phyloP scores from a whole-genome alignment of 2,113 vertebrate genomes.

The Condylura cristata region DNA sequence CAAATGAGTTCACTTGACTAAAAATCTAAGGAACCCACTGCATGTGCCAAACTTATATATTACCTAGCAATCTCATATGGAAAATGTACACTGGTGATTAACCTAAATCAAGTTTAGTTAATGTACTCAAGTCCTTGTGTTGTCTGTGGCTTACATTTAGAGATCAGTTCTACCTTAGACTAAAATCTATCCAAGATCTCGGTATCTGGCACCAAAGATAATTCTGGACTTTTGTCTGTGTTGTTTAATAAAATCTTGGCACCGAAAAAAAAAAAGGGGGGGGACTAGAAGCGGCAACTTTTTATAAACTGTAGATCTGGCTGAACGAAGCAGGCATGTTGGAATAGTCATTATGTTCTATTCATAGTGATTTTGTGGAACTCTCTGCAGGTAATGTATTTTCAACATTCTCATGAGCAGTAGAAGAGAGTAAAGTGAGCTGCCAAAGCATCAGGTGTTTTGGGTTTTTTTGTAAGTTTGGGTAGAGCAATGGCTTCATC shows the following conservation, averaged over 20 bases:
- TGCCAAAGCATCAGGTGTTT: slow-evolving; percentile 8
- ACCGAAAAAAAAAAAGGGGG: no score
- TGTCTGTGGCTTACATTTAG: slow-evolving; percentile 45
- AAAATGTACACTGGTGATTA: slow-evolving; percentile 81
- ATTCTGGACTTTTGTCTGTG: slow-evolving; percentile 68
- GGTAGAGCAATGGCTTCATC: slow-evolving; percentile 22
- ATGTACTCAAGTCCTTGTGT: slow-evolving; percentile 72
- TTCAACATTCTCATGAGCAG: neutral
- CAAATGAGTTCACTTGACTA: slow-evolving; percentile 48
- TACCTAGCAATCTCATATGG: slow-evolving; percentile 82
- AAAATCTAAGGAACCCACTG: slow-evolving; percentile 69
- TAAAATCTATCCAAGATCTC: slow-evolving; percentile 33
- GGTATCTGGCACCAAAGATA: slow-evolving; percentile 41
- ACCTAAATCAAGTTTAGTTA: slow-evolving; percentile 74
- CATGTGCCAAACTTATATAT: slow-evolving; percentile 79
- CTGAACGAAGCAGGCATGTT: slow-evolving; percentile 33
- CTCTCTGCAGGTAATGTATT: slow-evolving; percentile 39
- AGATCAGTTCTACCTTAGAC: slow-evolving; percentile 52
- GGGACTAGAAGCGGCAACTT: slow-evolving; percentile 72
- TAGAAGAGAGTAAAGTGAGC: neutral
- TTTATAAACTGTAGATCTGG: slow-evolving; percentile 29
- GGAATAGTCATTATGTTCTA: slow-evolving; percentile 52
- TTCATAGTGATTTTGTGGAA: slow-evolving; percentile 45
- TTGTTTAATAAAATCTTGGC: slow-evolving; percentile 60
- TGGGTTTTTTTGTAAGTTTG: slow-evolving; percentile 26